Conservation (phyloP, 2,888 invertebrate genomes). For the Diadegma fenestrale region DNA sequence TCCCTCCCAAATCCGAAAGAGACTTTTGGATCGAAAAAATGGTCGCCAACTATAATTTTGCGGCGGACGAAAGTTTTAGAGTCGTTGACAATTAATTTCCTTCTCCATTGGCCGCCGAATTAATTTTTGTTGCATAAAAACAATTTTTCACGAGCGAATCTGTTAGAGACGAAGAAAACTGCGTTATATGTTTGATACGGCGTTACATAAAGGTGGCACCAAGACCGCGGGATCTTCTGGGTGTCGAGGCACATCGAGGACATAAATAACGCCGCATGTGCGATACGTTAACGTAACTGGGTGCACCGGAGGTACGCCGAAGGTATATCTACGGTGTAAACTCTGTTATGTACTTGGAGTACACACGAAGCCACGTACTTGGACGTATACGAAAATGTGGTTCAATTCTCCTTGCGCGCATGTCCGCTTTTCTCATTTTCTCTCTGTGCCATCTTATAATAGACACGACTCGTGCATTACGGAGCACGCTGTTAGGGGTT, state of each 20-base stretch:
- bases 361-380: not conserved
- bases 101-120: too few relatives aligned
- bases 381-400: slow-evolving; percentile 36
- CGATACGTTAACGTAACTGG: slow-evolving; percentile 54
- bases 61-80: too few relatives aligned
- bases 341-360: slow-evolving; percentile 25
- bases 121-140: not conserved
- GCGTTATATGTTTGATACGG: slow-evolving; percentile 5
- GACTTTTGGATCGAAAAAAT: not conserved
- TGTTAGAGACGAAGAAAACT: not conserved
- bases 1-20: not conserved
- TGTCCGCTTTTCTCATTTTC: slow-evolving; percentile 27
- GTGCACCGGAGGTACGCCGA: slow-evolving; percentile 10
- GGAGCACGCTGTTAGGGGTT: not conserved
- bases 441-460: slow-evolving; percentile 38
- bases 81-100: too few relatives aligned
- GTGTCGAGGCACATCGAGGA: slow-evolving; percentile 26
- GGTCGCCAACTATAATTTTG: not conserved
- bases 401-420: slow-evolving; percentile 39
- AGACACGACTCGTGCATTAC: slow-evolving; percentile 47
- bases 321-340: slow-evolving; percentile 23
- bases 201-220: slow-evolving; percentile 17
- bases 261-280: slow-evolving; percentile 51
- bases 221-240: slow-evolving; percentile 35
- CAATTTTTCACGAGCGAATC: not conserved